A percentile compares a stretch with the other conserved stretches of the same genome.
Evolutionary conservation across 37 sponge, comb jelly and placozoan species (phyloP).

Genomic region (Agelas oroides): DNA sequence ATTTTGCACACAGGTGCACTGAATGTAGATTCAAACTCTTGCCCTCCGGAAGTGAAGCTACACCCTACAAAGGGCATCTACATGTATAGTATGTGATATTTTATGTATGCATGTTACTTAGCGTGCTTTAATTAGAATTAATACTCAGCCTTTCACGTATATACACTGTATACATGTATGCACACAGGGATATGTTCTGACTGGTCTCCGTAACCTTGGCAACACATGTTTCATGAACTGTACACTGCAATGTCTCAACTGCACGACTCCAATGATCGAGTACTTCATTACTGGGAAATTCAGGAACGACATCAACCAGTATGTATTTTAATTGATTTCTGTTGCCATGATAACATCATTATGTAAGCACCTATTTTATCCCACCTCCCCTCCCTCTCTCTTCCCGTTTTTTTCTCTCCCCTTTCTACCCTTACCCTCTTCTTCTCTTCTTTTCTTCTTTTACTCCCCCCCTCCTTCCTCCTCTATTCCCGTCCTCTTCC

Average conservation of each 20-base stretch:
- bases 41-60: no score
- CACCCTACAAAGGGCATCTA: no score
- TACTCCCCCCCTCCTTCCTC: neutral
- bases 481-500: no score
- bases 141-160: no score
- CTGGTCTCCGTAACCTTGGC: constrained; percentile 88
- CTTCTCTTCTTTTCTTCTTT: neutral
- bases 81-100: no score
- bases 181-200: constrained; percentile 56
- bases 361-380: no score
- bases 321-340: no score
- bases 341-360: no score
- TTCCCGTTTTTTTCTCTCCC: neutral
- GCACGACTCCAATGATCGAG: constrained; percentile 56
- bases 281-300: constrained; percentile 66
- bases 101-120: no score
- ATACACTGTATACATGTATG: neutral
- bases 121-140: no score
- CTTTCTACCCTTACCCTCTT: neutral
- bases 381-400: neutral
- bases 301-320: constrained; percentile 72
- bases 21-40: no score
- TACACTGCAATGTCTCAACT: constrained; percentile 83
- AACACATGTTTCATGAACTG: constrained; percentile 96
- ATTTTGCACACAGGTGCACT: no score